Evolutionary conservation across 2,113 vertebrate species (phyloP), one percentile per base, ranked within the genome.

Genomic region (Trematomus loennbergii): DNA sequence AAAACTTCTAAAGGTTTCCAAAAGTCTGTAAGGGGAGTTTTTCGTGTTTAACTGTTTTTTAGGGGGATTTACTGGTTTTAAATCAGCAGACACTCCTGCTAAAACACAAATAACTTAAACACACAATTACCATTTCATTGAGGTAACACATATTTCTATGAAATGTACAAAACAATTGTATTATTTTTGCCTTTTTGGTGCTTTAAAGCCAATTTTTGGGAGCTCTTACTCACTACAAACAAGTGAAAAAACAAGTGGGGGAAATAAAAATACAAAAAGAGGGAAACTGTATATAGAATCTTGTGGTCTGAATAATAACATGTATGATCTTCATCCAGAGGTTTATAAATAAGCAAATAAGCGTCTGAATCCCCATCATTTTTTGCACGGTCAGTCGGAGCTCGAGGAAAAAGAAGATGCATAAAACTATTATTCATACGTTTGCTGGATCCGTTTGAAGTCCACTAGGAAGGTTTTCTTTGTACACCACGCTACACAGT

Each of bases 401-500:
- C 66, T 33, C 29, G 54, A 20, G 0, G 0, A 33, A 62, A n/a
- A 0, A 25, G 46, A 67, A 63, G 9, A 57, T 65, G 66, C 64
- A 80, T 2, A 58, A 29, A 69, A 72, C 16, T 78, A 73, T 65
- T 49, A 74, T 87, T 61, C 65, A 59, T 80, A 75, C 13, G 76
- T 81, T 57, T 75, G 61, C 63, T 72, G 81, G 66, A 78, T 82
- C 60, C 64, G 62, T 77, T 52, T 85, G 45, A 62, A 85, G 78
- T 86, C 69, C 66, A 49, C 49, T 71, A 64, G 82, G 62, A 66
- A 50, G 82, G 68, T 52, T 87, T 73, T 77, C 33, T 88, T 72
- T 92, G 79, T 91, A 88, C 89, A 90, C 57, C 57, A n/a, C n/a
- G 66, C 74, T 63, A 78, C 75, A 55, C 79, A 69, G 75, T 22